Conservation (phyloP, 2,113 vertebrate genomes). For the Circaetus cinerascens region DNA sequence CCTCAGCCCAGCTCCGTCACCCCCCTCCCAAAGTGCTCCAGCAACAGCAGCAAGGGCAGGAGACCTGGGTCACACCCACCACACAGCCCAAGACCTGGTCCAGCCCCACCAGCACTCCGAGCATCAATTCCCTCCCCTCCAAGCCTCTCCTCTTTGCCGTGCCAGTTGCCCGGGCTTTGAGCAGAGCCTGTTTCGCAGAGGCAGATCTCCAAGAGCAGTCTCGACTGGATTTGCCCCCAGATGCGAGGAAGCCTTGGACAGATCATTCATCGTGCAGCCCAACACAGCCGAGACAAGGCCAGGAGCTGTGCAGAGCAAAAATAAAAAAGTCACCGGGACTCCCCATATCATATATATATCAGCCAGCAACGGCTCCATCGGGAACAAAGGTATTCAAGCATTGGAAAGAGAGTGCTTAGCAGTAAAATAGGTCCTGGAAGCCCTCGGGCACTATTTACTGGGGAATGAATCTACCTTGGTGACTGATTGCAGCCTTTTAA, state of each 20-base stretch:
- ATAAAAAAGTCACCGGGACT: slow-evolving; percentile 54
- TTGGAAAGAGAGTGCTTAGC: slow-evolving; percentile 70
- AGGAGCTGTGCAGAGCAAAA: slow-evolving; percentile 57
- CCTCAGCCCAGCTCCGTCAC: neutral
- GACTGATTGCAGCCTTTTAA: slow-evolving; percentile 68
- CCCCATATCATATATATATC: slow-evolving; percentile 68
- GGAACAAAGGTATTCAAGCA: slow-evolving; percentile 70
- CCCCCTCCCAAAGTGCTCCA: neutral
- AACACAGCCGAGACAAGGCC: neutral
- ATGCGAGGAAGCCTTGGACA: neutral
- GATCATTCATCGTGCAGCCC: slow-evolving; percentile 18
- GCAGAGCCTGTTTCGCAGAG: neutral
- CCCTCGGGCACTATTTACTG: slow-evolving; percentile 65
- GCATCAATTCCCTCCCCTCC: neutral
- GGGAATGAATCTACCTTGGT: slow-evolving; percentile 67
- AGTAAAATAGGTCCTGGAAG: slow-evolving; percentile 70
- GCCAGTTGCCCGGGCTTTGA: neutral
- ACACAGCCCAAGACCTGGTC: neutral
- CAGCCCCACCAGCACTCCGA: neutral
- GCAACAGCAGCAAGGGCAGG: rapidly evolving
- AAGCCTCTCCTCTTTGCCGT: neutral
- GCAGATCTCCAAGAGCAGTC: neutral
- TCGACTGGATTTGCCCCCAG: neutral
- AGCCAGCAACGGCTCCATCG: slow-evolving; percentile 56
- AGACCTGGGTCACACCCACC: neutral